Percentiles rank a stretch among this genome's conserved stretches.
phyloP scores from a whole-genome alignment of 2,797 vertebrate species.

The Synanceia verrucosa region DNA sequence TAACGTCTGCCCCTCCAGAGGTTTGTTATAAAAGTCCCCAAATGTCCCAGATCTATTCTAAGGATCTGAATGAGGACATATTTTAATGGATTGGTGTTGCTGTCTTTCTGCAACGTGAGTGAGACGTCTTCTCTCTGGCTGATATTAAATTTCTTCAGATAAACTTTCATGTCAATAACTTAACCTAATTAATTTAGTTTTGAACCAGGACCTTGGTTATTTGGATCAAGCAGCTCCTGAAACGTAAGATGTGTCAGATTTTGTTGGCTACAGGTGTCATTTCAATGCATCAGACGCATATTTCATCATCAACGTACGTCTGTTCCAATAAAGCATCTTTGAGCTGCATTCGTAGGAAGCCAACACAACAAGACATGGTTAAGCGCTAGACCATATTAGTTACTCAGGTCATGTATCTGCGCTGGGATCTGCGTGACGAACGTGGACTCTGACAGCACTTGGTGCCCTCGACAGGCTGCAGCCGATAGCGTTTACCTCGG shows the following conservation, averaged over 20 bases:
- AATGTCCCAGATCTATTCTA: background rate
- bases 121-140: background rate
- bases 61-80: background rate
- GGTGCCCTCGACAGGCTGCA: conserved; percentile 24
- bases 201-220: no score
- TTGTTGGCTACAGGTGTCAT: no score
- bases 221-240: no score
- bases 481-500: conserved; percentile 17
- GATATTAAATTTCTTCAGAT: background rate
- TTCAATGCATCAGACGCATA: background rate
- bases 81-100: background rate
- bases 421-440: conserved; percentile 26
- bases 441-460: conserved; percentile 14
- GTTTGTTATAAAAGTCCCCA: background rate
- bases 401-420: conserved; percentile 41
- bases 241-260: no score
- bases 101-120: background rate
- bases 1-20: background rate
- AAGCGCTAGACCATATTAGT: conserved; percentile 13
- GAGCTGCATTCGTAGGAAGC: background rate
- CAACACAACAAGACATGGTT: background rate
- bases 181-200: no score
- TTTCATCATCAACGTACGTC: background rate
- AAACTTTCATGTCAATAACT: background rate
- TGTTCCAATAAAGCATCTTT: background rate